A percentile compares a stretch with the other conserved stretches of the same genome.
phyloP scores from a whole-genome alignment of 2,888 invertebrate species.

The Autographa gamma region DNA sequence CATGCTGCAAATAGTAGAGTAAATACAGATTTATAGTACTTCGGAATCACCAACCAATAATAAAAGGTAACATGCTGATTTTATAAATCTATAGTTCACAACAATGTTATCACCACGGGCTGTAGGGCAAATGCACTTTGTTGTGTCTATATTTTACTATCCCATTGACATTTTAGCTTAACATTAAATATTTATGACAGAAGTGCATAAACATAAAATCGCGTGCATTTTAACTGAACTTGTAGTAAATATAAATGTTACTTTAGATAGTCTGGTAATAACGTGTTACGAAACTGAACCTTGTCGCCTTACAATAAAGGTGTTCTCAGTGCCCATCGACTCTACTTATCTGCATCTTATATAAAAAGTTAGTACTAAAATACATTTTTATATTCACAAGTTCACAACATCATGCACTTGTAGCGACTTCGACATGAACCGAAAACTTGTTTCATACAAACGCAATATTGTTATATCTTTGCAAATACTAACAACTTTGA shows the following conservation, averaged over 20 bases:
- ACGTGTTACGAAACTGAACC: too few species aligned
- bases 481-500: not conserved
- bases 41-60: too few species aligned
- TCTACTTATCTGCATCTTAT: not conserved
- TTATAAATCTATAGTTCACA: too few species aligned
- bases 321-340: too few species aligned
- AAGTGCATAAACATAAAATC: not conserved
- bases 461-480: not conserved
- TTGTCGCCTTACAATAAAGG: too few species aligned
- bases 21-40: too few species aligned
- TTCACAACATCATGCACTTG: not conserved
- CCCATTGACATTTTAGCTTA: not conserved
- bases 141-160: not conserved
- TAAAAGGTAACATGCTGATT: too few species aligned
- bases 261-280: too few species aligned
- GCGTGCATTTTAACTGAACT: not conserved
- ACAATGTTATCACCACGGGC: too few species aligned
- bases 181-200: not conserved
- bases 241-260: too few species aligned
- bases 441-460: not conserved
- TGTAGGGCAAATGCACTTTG: not conserved
- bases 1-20: too few species aligned
- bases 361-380: not conserved
- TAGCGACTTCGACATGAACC: not conserved
- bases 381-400: not conserved